phyloP scores from a whole-genome alignment of 2,113 vertebrate species.

The Turnix velox region DNA sequence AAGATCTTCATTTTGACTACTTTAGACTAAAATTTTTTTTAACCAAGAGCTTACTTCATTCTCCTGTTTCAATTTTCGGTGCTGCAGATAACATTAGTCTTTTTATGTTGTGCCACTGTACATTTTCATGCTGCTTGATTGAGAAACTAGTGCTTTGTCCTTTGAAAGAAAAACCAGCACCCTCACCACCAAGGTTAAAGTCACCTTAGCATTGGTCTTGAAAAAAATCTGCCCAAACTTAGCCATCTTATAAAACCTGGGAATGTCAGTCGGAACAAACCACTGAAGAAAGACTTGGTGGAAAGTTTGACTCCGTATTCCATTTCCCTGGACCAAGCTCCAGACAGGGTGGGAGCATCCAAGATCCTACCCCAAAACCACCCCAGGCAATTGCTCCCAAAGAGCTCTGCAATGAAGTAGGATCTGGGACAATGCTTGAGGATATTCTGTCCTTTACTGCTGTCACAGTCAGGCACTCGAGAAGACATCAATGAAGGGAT shows the following conservation, averaged over 20 bases:
- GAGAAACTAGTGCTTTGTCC: not conserved
- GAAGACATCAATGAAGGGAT: not conserved
- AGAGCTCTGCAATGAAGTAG: not conserved
- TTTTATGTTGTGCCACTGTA: not conserved
- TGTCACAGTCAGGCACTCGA: not conserved
- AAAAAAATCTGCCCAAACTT: not conserved
- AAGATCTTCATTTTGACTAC: not conserved
- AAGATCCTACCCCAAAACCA: not conserved
- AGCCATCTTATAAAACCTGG: not conserved
- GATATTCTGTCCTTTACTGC: not conserved
- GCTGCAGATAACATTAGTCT: not conserved
- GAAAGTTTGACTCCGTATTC: not conserved
- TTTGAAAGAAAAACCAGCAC: not conserved
- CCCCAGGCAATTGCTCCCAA: not conserved
- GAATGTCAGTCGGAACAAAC: not conserved
- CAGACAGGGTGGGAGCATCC: not conserved
- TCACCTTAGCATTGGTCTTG: not conserved
- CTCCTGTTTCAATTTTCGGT: not conserved
- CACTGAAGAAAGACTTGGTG: not conserved
- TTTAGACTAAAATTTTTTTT: not conserved
- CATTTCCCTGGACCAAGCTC: not conserved
- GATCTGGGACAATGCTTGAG: not conserved
- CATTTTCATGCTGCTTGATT: not conserved
- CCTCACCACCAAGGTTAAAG: not conserved
- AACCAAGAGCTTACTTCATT: not conserved